A percentile compares a stretch with the other conserved stretches of the same genome.
phyloP scores from a whole-genome alignment of 2,113 vertebrate genomes.

The Lethenteron reissneri region DNA sequence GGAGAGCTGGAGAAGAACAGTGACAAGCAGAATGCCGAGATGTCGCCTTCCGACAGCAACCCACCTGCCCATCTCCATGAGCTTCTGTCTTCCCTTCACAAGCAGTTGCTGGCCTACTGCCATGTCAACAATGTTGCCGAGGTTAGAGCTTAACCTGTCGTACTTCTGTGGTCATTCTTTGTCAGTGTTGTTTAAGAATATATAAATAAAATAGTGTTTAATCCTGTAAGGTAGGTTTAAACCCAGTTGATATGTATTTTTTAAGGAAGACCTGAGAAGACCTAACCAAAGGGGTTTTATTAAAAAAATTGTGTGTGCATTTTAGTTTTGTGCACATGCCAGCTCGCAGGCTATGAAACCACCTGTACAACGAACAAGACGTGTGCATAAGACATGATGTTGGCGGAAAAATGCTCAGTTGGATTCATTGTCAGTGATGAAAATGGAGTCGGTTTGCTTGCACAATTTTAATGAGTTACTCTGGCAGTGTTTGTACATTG shows the following conservation, averaged over 20 bases:
- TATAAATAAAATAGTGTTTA: not conserved
- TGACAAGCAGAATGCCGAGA: conserved; percentile 63
- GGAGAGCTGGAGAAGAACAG: conserved; percentile 97
- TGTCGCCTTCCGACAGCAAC: conserved; percentile 71
- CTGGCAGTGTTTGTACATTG: no score
- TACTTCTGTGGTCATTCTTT: not conserved
- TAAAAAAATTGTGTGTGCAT: conserved; percentile 6
- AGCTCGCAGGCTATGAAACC: no score
- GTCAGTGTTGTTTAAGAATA: not conserved
- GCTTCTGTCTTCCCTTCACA: conserved; percentile 78
- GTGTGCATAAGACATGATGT: no score
- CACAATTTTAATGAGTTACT: no score
- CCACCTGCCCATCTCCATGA: conserved; percentile 92
- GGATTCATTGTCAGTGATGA: no score
- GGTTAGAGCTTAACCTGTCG: conserved; percentile 21
- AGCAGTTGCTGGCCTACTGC: conserved; percentile 78
- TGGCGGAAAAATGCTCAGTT: no score
- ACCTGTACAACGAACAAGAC: no score
- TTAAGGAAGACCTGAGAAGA: conserved; percentile 9
- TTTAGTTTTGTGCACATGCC: not conserved
- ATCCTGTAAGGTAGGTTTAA: not conserved
- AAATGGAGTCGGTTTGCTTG: no score
- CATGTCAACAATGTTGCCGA: conserved; percentile 70
- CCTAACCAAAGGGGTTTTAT: conserved; percentile 11
- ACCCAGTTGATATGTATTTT: no score